Conservation (phyloP, 2,113 vertebrate species). For the Petrocephalus microphthalmus region DNA sequence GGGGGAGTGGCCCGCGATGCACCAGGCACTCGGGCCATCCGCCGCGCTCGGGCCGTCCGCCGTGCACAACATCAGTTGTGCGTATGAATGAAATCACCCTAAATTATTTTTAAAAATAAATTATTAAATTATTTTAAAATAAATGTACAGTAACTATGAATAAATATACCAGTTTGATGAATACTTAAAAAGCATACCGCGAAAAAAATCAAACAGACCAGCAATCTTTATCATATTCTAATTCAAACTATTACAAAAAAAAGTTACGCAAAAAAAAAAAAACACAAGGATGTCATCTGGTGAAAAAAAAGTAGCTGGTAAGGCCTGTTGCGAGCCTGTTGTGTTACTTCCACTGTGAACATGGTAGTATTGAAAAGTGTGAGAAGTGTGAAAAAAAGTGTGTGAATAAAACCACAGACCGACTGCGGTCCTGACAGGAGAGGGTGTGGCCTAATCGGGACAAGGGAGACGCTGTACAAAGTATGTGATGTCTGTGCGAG, state of each 20-base stretch:
- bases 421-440: not conserved
- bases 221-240: not conserved
- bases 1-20: not conserved
- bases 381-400: not conserved
- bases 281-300: not conserved
- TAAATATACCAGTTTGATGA: not conserved
- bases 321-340: not conserved
- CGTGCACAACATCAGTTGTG: not conserved
- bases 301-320: not conserved
- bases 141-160: not conserved
- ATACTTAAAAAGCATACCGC: slow-evolving; percentile 25
- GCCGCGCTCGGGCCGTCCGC: no score
- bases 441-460: not conserved
- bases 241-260: no score
- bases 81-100: not conserved
- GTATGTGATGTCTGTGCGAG: not conserved
- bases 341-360: not conserved
- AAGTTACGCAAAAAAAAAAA: no score
- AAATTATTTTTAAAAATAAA: no score
- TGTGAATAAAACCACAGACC: not conserved
- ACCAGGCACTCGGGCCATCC: no score
- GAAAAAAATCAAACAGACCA: not conserved
- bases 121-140: not conserved
- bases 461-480: not conserved
- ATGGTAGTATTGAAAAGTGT: not conserved